These are phyloP conservation scores for Smittia aterrima DNA, from an alignment of 2,888 invertebrate species.

Conservation along the genomic window DNA sequence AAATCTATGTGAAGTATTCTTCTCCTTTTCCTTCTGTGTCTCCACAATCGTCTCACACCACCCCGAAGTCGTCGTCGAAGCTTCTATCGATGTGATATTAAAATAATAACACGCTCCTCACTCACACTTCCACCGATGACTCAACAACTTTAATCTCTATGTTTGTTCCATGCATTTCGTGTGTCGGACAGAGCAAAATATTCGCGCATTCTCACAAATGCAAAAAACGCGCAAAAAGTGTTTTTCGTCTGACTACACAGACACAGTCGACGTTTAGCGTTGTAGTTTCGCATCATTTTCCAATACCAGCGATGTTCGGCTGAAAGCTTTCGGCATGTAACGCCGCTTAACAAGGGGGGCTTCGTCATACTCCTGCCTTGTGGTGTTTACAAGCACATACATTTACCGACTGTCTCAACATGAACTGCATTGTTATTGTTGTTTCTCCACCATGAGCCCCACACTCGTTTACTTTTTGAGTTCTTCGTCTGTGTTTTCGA, in stretches of 20 bases:
- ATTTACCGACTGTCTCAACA: background rate
- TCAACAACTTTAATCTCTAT: background rate
- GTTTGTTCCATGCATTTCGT: constrained; percentile 28
- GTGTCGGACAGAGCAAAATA: background rate
- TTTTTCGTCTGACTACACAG: constrained; percentile 28
- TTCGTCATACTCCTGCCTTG: background rate
- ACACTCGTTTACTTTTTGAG: background rate
- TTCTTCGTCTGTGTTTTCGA: background rate
- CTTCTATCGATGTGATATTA: background rate
- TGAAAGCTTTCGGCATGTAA: background rate
- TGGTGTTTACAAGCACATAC: constrained; percentile 2
- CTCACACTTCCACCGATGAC: background rate
- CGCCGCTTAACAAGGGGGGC: background rate
- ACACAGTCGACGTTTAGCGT: background rate
- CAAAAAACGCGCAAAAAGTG: constrained; percentile 40
- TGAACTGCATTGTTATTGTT: constrained; percentile 37
- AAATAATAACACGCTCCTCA: background rate
- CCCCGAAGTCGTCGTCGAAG: background rate
- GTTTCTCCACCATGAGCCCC: constrained; percentile 10
- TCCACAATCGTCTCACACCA: background rate
- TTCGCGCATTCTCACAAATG: constrained; percentile 40
- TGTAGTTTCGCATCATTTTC: constrained; percentile 8
- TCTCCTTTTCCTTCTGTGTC: background rate
- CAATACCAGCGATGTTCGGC: background rate
- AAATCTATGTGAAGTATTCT: background rate